phyloP scores from a whole-genome alignment of 2,888 invertebrate genomes.

The Sturmia bella region DNA sequence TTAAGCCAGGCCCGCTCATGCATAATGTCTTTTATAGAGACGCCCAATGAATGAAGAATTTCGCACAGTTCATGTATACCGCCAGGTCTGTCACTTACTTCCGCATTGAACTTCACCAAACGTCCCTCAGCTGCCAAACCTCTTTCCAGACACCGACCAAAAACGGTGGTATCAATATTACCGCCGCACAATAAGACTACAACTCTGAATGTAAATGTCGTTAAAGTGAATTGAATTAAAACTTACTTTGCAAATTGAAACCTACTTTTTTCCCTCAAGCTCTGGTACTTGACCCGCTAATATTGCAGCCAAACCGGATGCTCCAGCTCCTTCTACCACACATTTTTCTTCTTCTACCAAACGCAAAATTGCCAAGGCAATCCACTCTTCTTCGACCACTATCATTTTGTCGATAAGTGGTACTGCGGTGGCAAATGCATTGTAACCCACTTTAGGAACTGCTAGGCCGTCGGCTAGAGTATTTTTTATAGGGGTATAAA shows the following conservation, averaged over 20 bases:
- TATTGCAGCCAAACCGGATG: slow-evolving; percentile 92
- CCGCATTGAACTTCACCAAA: slow-evolving; percentile 88
- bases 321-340: slow-evolving; percentile 96
- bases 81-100: slow-evolving; percentile 92
- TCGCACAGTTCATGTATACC: slow-evolving; percentile 92
- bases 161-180: slow-evolving; percentile 95
- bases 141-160: slow-evolving; percentile 93
- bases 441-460: slow-evolving; percentile 93
- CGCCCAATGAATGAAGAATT: slow-evolving; percentile 88
- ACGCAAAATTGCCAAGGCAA: slow-evolving; percentile 90
- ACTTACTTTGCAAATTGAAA: background rate
- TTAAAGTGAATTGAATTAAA: background rate
- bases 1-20: slow-evolving; percentile 97
- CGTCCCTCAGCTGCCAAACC: slow-evolving; percentile 94
- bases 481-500: slow-evolving; percentile 86
- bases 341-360: slow-evolving; percentile 92
- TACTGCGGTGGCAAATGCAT: slow-evolving; percentile 89
- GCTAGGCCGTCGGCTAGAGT: slow-evolving; percentile 95
- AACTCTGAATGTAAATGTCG: slow-evolving; percentile 84
- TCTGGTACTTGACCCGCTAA: slow-evolving; percentile 91
- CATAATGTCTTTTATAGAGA: slow-evolving; percentile 96
- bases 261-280: slow-evolving; percentile 89
- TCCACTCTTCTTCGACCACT: slow-evolving; percentile 91
- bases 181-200: slow-evolving; percentile 93
- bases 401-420: slow-evolving; percentile 90